A percentile compares a stretch with the other conserved stretches of the same genome.
These are phyloP conservation scores for Megamerina dolium DNA, from an alignment of 2,888 invertebrate genomes.

Conservation along the genomic window DNA sequence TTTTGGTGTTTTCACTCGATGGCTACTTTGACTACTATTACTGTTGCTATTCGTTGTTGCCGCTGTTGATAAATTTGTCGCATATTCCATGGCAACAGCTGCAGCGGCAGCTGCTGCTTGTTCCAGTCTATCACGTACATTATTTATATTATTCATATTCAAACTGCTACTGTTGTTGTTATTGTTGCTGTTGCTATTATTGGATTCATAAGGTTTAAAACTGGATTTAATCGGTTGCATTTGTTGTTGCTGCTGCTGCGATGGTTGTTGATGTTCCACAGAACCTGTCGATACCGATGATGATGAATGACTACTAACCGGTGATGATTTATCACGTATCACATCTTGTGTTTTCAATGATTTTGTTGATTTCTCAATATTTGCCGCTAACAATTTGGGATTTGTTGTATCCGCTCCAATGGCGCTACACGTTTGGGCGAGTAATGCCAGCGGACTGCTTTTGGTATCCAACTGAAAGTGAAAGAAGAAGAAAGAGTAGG, in stretches of 20 bases:
- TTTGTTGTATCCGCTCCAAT: constrained; percentile 86
- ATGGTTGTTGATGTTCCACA: constrained; percentile 38
- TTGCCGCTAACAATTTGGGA: constrained; percentile 67
- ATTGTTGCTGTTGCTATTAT: constrained; percentile 41
- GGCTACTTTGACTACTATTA: constrained; percentile 9
- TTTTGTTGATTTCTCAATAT: constrained; percentile 64
- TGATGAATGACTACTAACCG: constrained; percentile 47
- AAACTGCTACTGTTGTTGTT: constrained; percentile 52
- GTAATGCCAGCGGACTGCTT: constrained; percentile 90
- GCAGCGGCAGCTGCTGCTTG: too few species aligned
- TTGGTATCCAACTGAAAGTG: constrained; percentile 89
- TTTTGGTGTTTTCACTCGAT: constrained; percentile 41
- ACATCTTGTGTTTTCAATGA: constrained; percentile 50
- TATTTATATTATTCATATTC: constrained; percentile 64
- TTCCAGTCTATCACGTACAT: constrained; percentile 50
- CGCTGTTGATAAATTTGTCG: constrained; percentile 24
- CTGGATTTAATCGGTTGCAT: constrained; percentile 58
- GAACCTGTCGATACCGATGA: constrained; percentile 51
- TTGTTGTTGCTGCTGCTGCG: constrained; percentile 20
- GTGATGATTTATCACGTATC: constrained; percentile 61
- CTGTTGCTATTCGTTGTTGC: too few species aligned
- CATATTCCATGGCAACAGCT: constrained; percentile 29
- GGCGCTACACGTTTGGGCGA: constrained; percentile 96
- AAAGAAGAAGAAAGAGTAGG: constrained; percentile 32
- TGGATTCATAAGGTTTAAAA: constrained; percentile 75